Evolutionary conservation across 53 echinoderm and acorn worm species (phyloP), one percentile per base, ranked within the genome.

Genomic region (Paracentrotus lividus): DNA sequence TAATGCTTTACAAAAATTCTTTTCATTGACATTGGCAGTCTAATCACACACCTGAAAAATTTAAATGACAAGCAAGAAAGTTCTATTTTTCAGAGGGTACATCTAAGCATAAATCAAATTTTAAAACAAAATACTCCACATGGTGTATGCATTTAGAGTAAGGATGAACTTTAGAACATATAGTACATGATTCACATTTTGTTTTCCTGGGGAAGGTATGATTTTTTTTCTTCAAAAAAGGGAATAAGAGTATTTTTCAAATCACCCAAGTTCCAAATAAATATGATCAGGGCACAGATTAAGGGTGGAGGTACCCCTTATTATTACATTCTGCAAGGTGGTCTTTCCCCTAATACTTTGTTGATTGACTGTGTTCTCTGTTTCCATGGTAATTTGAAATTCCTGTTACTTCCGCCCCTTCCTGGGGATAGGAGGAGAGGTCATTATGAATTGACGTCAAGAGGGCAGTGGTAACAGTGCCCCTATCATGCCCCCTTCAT

Each of bases 381-480:
- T 81, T 81, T 81, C 81, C 9, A 81, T 81, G 45, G 81, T 81
- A 81, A 76, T 26, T 47, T 81, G 44, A 47, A 81, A 33, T 86
- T 56, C 49, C 86, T 34, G 54, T 36, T 56, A 86, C 38, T 18
- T 86, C 57, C 56, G 34, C 23, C 54, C 86, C 57, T 33, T 56
- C 38, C 86, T 55, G 36, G 33, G 9, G 54, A 55, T 5, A 56
- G 32, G 34, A 56, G 21, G 32, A 86, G 36, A 33, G 81, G 81
- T 81, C 81, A 81, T 81, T 81, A 55, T 56, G 3, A 32, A 52
- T 86, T 86, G 57, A 86, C 56, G 57, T 86, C 86, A 86, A 34
- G 23, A 47, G 36, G 86, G 55, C 53, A 55, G 57, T 81, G 81
- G 81, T 81, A 44, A 21, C 8, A 12, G 57, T 86, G 57, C 86